A percentile compares a stretch with the other conserved stretches of the same genome.
Evolutionary conservation across 2,888 invertebrate species (phyloP).

Genomic region (Ommatoiulus sabulosus): DNA sequence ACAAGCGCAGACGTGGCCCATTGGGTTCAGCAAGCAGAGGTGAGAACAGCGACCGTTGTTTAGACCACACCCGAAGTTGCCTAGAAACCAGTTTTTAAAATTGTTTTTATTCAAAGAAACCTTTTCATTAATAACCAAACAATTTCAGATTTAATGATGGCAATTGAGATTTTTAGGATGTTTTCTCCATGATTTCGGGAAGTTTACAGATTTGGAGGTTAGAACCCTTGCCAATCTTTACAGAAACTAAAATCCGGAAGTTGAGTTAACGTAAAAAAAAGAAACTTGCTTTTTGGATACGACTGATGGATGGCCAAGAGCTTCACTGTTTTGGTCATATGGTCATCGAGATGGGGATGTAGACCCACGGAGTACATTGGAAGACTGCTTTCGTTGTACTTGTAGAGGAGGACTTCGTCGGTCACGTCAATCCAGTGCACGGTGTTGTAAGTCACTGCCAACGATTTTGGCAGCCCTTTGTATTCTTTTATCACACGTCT

Average conservation of each 20-base stretch:
- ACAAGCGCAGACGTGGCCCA: constrained; percentile 77
- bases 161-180: too few species aligned
- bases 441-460: constrained; percentile 59
- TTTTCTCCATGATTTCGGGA: too few species aligned
- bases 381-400: constrained; percentile 21
- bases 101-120: too few species aligned
- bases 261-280: background rate
- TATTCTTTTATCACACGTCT: constrained; percentile 14
- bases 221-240: too few species aligned
- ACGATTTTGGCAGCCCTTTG: constrained; percentile 59
- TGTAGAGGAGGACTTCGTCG: constrained; percentile 38
- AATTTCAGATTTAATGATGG: too few species aligned
- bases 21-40: constrained; percentile 71
- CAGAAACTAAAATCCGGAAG: too few species aligned
- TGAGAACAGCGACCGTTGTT: constrained; percentile 79
- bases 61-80: constrained; percentile 71
- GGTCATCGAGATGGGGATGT: background rate
- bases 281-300: background rate
- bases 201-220: too few species aligned
- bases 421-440: constrained; percentile 61
- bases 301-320: constrained; percentile 42
- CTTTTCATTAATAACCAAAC: too few species aligned
- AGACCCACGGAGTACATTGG: background rate
- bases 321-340: background rate
- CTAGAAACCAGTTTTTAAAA: too few species aligned